Percentiles rank a stretch among this genome's conserved stretches.
phyloP scores from a whole-genome alignment of 1,140 invertebrate species.

The Lepidostoma basale region DNA sequence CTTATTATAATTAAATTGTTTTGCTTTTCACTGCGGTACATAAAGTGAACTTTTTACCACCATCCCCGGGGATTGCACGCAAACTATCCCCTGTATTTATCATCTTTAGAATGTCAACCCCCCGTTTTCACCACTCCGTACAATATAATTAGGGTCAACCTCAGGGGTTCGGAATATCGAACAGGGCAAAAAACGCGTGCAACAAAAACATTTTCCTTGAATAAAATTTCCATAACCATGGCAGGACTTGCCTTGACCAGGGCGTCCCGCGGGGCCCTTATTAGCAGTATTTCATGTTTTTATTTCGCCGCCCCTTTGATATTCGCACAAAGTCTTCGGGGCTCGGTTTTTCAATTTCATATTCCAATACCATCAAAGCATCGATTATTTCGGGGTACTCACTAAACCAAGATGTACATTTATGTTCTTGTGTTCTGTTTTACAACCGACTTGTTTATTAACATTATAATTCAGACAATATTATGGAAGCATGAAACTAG shows the following conservation, averaged over 20 bases:
- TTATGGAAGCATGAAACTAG: too few species aligned
- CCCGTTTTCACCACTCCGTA: conserved; percentile 5
- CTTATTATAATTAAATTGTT: too few species aligned
- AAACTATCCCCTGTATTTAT: conserved; percentile 1
- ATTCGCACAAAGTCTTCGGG: neutral
- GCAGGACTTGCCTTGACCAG: conserved; percentile 27
- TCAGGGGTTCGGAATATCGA: neutral
- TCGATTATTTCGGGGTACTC: too few species aligned
- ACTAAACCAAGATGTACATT: too few species aligned
- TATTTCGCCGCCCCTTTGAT: conserved; percentile 23
- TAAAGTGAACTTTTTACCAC: too few species aligned
- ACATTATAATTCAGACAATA: too few species aligned
- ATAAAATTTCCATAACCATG: conserved; percentile 40
- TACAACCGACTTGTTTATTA: too few species aligned
- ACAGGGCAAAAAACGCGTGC: conserved; percentile 8
- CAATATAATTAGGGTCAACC: conserved; percentile 17
- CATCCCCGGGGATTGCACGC: too few species aligned
- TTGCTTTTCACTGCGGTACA: too few species aligned
- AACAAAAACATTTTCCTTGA: conserved; percentile 35
- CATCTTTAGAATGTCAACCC: conserved; percentile 6
- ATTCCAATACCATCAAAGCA: too few species aligned
- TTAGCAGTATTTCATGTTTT: conserved; percentile 45
- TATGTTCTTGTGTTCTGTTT: too few species aligned
- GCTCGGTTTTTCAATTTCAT: neutral
- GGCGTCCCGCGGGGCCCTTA: conserved; percentile 31